Evolutionary conservation across 2,888 invertebrate genomes (phyloP).

Genomic region (Himalopsyche tibetana): DNA sequence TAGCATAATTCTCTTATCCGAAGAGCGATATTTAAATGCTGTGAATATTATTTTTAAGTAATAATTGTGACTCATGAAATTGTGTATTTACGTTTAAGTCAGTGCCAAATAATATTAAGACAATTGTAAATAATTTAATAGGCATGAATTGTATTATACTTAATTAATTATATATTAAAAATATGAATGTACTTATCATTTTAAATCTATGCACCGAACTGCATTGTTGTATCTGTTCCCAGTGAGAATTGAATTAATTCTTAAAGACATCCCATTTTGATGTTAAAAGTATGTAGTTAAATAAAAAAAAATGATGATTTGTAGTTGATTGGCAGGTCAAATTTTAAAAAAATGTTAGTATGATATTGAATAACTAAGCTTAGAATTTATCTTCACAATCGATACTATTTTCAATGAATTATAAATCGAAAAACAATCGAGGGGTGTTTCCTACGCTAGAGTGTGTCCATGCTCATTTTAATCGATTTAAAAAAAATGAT

Average conservation of each 20-base stretch:
- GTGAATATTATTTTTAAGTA: constrained; percentile 55
- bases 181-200: constrained; percentile 51
- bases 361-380: too few species aligned
- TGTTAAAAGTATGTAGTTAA: constrained; percentile 14
- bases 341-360: too few species aligned
- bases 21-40: constrained; percentile 54
- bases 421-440: too few species aligned
- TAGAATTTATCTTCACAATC: too few species aligned
- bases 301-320: not conserved
- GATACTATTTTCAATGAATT: too few species aligned
- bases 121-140: constrained; percentile 56
- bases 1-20: constrained; percentile 39
- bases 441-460: too few species aligned
- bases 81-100: constrained; percentile 58
- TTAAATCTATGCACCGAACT: not conserved
- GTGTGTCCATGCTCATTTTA: too few species aligned
- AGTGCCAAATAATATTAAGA: constrained; percentile 65
- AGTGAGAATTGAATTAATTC: constrained; percentile 47
- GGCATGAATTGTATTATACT: constrained; percentile 47
- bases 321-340: not conserved
- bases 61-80: constrained; percentile 37
- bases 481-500: too few species aligned
- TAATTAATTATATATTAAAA: constrained; percentile 49
- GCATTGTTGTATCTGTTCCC: constrained; percentile 46
- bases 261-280: not conserved